A percentile compares a stretch with the other conserved stretches of the same genome.
These are phyloP conservation scores for Heptranchias perlo DNA, from an alignment of 2,113 vertebrate species.

Conservation along the genomic window DNA sequence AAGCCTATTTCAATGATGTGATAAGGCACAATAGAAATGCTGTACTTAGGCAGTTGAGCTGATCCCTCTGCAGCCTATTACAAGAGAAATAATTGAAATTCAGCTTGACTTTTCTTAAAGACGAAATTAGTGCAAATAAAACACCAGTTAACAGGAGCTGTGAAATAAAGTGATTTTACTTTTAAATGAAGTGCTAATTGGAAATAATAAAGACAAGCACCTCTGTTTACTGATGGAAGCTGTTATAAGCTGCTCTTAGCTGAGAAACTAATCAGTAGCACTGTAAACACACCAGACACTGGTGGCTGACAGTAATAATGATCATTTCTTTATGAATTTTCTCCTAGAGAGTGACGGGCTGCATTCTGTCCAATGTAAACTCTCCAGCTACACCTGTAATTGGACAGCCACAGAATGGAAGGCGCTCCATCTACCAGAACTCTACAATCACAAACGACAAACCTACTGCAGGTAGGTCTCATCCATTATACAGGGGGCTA, in stretches of 20 bases:
- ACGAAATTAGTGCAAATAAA: background rate
- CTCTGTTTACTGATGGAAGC: background rate
- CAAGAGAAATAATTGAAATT: background rate
- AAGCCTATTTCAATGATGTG: background rate
- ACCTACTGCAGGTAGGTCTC: constrained; percentile 71
- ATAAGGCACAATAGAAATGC: background rate
- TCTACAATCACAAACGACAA: constrained; percentile 69
- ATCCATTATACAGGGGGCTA: background rate
- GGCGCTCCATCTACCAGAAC: constrained; percentile 82
- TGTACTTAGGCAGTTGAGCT: background rate
- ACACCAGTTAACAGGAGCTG: background rate
- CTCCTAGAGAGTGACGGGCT: constrained; percentile 88
- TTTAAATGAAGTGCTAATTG: constrained; percentile 33
- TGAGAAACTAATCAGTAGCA: background rate
- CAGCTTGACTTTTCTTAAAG: background rate
- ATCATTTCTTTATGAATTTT: constrained; percentile 4
- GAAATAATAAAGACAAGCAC: background rate
- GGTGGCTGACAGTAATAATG: background rate
- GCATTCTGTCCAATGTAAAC: constrained; percentile 96
- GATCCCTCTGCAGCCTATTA: background rate
- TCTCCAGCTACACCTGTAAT: constrained; percentile 90
- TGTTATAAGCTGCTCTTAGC: background rate
- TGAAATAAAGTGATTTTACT: constrained; percentile 15
- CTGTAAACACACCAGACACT: background rate
- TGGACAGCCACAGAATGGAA: constrained; percentile 81